Evolutionary conservation across 2,113 vertebrate genomes (phyloP).

Genomic region (Cygnus atratus): DNA sequence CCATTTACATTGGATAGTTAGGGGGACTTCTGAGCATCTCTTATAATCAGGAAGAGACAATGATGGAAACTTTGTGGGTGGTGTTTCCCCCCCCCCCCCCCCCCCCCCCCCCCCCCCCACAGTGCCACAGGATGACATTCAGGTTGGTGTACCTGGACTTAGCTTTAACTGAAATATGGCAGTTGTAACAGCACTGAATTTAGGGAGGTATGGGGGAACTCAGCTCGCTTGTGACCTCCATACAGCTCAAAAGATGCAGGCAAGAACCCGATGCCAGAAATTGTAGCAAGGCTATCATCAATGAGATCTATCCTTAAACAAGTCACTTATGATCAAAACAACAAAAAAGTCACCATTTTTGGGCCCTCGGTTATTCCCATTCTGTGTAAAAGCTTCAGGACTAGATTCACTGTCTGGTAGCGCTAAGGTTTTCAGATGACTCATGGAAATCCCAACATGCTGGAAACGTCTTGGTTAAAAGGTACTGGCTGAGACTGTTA

Average conservation of each 20-base stretch:
- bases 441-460: not conserved
- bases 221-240: rapidly evolving
- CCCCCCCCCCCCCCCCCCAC: too few species aligned
- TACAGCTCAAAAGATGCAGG: not conserved
- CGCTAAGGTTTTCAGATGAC: not conserved
- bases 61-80: not conserved
- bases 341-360: not conserved
- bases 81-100: too few species aligned
- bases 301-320: not conserved
- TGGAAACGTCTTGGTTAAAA: not conserved
- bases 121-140: not conserved
- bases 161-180: not conserved
- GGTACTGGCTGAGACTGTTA: not conserved
- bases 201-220: not conserved
- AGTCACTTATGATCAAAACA: not conserved
- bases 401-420: not conserved
- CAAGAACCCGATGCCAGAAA: not conserved
- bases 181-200: not conserved
- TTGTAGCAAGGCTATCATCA: not conserved
- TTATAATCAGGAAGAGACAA: not conserved
- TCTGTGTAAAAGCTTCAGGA: not conserved
- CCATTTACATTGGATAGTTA: not conserved
- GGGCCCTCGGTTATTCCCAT: not conserved
- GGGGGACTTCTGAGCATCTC: not conserved
- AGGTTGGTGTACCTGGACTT: not conserved